Evolutionary conservation across 2,888 invertebrate species (phyloP).

Genomic region (Drosophila picticornis): DNA sequence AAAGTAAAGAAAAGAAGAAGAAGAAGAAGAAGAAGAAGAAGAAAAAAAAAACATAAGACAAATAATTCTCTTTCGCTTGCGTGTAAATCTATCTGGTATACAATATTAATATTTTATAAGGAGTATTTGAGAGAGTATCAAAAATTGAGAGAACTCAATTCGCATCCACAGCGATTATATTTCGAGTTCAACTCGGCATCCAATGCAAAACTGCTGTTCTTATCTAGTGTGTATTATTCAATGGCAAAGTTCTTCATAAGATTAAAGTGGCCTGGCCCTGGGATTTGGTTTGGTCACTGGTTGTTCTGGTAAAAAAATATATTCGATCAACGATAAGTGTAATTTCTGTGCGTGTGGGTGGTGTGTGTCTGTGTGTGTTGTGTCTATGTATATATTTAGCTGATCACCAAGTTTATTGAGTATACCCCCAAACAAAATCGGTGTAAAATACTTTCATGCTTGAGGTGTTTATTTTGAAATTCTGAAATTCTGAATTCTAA

Average conservation of each 20-base stretch:
- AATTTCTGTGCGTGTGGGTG: conserved; percentile 15
- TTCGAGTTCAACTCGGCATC: conserved; percentile 20
- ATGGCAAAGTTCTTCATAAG: conserved; percentile 16
- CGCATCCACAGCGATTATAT: conserved; percentile 18
- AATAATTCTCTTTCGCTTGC: conserved; percentile 7
- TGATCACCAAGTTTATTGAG: conserved; percentile 11
- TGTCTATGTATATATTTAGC: conserved; percentile 8
- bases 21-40: too few relatives aligned
- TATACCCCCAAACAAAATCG: conserved; percentile 16
- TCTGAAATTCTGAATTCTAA: conserved; percentile 24
- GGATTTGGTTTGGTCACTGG: conserved; percentile 20
- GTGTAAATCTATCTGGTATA: conserved; percentile 18
- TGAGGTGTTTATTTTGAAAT: conserved; percentile 19
- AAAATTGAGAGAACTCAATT: conserved; percentile 19
- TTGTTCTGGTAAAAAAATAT: conserved; percentile 17
- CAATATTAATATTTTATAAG: conserved; percentile 8
- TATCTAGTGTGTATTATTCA: conserved; percentile 14
- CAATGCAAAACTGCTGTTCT: conserved; percentile 19
- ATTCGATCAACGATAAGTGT: conserved; percentile 11
- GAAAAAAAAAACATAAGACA: conserved; percentile 3
- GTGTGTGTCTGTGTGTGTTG: conserved; percentile 33
- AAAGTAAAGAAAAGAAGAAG: neutral
- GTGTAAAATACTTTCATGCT: conserved; percentile 16
- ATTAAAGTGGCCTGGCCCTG: conserved; percentile 10
- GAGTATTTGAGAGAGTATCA: conserved; percentile 10